A percentile compares a stretch with the other conserved stretches of the same genome.
Evolutionary conservation across 2,797 vertebrate genomes (phyloP).

Genomic region (Eleutherodactylus coqui): DNA sequence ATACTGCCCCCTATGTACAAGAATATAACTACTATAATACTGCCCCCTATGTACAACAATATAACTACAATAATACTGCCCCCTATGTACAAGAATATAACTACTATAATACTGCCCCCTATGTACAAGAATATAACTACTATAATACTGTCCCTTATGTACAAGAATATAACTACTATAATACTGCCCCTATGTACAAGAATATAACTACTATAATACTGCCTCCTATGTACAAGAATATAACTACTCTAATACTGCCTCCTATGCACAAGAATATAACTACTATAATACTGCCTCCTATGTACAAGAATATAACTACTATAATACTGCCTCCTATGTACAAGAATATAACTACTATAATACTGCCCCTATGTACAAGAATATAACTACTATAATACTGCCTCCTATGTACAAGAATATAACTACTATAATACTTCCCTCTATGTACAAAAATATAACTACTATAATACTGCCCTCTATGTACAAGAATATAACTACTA

Average conservation of each 20-base stretch:
- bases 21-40: not conserved
- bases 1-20: not conserved
- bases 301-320: slow-evolving; percentile 21
- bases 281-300: slow-evolving; percentile 4
- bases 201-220: slow-evolving; percentile 15
- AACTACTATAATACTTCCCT: slow-evolving; percentile 7
- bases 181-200: not conserved
- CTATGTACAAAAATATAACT: slow-evolving; percentile 4
- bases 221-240: not conserved
- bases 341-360: slow-evolving; percentile 20
- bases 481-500: slow-evolving; percentile 20
- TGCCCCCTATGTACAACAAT: not conserved
- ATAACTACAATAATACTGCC: not conserved
- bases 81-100: not conserved
- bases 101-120: not conserved
- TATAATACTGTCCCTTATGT: not conserved
- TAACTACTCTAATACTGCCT: not conserved
- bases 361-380: slow-evolving; percentile 9
- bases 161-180: slow-evolving; percentile 12
- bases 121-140: slow-evolving; percentile 10
- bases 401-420: not conserved
- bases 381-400: slow-evolving; percentile 14
- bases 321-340: not conserved
- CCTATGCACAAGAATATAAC: slow-evolving; percentile 6
- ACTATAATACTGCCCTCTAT: slow-evolving; percentile 1